Percentiles rank a stretch among this genome's conserved stretches.
Evolutionary conservation across 2,797 vertebrate species (phyloP).

Genomic region (Sebastes glaucus): DNA sequence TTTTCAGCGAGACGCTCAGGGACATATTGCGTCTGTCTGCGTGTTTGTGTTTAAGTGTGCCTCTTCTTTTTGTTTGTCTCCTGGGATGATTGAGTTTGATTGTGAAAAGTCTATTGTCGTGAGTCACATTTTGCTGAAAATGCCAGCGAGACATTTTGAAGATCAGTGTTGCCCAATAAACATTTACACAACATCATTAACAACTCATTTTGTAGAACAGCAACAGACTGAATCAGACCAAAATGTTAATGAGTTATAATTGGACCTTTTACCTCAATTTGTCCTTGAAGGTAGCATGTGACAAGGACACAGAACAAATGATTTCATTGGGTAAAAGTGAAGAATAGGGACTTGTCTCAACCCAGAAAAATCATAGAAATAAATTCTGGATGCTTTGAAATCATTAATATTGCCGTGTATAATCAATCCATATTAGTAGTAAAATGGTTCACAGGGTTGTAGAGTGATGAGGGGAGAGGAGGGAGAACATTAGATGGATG

Average conservation of each 20-base stretch:
- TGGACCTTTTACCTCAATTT: conserved; percentile 18
- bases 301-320: neutral
- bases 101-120: conserved; percentile 25
- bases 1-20: neutral
- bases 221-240: conserved; percentile 25
- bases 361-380: neutral
- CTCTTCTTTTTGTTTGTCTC: conserved; percentile 24
- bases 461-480: conserved; percentile 8
- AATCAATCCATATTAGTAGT: conserved; percentile 16
- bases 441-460: neutral
- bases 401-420: neutral
- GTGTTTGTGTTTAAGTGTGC: neutral
- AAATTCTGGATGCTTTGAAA: conserved; percentile 4
- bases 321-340: neutral
- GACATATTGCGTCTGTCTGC: neutral
- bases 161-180: conserved; percentile 44
- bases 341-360: neutral
- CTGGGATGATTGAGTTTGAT: conserved; percentile 34
- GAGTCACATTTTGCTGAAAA: conserved; percentile 54
- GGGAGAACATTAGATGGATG: neutral
- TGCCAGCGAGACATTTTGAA: conserved; percentile 53
- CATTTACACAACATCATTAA: conserved; percentile 48
- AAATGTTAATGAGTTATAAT: conserved; percentile 52
- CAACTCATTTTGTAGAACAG: conserved; percentile 33
- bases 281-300: conserved; percentile 3